Base-by-base conservation (phyloP, 2,888 invertebrate genomes). In the Lypha dubia region DNA sequence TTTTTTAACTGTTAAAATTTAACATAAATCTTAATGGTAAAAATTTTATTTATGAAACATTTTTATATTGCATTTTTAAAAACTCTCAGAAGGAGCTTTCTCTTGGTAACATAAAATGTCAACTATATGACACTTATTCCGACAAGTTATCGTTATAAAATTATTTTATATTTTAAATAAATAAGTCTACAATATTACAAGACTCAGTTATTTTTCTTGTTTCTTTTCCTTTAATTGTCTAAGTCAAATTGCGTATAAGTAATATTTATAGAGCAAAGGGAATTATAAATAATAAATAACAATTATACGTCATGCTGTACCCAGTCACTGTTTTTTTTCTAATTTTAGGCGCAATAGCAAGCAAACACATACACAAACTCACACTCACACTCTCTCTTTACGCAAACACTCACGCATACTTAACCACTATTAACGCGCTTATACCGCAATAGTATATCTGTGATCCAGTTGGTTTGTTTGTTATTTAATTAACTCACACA, bases 251-350 rank as follows among this genome's bases (percentile, higher is more conserved):
- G 41, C 68, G 68, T 68, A 62, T 77, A 58, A 62, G 56, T 46
- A 3, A 41, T 70, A 51, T 58, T 68, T 32, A 56, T 15, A 6
- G 7, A 9, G 13, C 17, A 15, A 22, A n/a, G 13, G 6, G 9
- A 15, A 2, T 35, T 46, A 24, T 24, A 41, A 62, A 79, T 51
- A 38, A 62, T n/a, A 32, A 60, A 51, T 62, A 41, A 41, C 51
- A 68, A 20, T 70, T 44, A 70, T 79, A 79, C 51, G 62, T 24
- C 70, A 51, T 20, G 24, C 4, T 79, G 32, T 8, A 28, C 11
- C 15, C 2, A 24, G 9, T 1, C 1, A 32, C 53, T 63, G 17
- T 35, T 73, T 73, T 73, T 73, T 20, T 35, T n/a, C 28, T 22
- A 17, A n/a, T 28, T 56, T 56, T 44, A 32, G n/a, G n/a, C n/a